These are phyloP conservation scores for Pseudois nayaur DNA, from an alignment of 2,113 vertebrate genomes.

Conservation along the genomic window DNA sequence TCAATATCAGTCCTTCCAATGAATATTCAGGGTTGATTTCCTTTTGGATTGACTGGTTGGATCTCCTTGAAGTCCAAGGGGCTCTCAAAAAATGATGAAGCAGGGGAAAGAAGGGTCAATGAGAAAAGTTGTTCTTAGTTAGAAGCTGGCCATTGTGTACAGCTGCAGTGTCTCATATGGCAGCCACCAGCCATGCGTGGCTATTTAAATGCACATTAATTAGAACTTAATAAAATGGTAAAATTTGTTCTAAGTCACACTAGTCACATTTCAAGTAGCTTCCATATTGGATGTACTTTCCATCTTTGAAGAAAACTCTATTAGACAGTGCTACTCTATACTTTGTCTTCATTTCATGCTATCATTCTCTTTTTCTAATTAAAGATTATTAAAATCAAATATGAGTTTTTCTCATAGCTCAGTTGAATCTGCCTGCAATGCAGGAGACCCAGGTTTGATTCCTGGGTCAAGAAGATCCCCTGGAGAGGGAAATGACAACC, in stretches of 20 bases:
- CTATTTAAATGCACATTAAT: background rate
- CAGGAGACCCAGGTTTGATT: background rate
- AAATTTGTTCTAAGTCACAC: background rate
- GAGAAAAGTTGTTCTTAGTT: background rate
- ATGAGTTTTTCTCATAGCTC: background rate
- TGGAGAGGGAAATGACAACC: background rate
- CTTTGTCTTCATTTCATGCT: background rate
- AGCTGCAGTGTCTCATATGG: background rate
- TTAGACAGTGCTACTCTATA: background rate
- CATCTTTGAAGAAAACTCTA: background rate
- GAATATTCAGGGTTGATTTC: background rate
- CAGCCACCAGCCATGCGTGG: background rate
- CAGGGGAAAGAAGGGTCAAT: background rate
- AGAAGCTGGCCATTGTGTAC: background rate
- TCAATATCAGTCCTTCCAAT: background rate
- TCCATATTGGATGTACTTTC: background rate
- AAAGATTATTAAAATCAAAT: background rate
- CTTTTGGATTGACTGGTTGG: background rate
- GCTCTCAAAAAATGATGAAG: background rate
- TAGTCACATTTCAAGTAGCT: background rate
- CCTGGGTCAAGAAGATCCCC: background rate
- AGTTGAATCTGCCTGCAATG: background rate
- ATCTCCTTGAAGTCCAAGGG: background rate
- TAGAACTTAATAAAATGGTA: background rate
- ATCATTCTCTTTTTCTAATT: background rate